A percentile compares a stretch with the other conserved stretches of the same genome.
Conservation (phyloP, 2,888 invertebrate genomes). For the Masnerella sp. region DNA sequence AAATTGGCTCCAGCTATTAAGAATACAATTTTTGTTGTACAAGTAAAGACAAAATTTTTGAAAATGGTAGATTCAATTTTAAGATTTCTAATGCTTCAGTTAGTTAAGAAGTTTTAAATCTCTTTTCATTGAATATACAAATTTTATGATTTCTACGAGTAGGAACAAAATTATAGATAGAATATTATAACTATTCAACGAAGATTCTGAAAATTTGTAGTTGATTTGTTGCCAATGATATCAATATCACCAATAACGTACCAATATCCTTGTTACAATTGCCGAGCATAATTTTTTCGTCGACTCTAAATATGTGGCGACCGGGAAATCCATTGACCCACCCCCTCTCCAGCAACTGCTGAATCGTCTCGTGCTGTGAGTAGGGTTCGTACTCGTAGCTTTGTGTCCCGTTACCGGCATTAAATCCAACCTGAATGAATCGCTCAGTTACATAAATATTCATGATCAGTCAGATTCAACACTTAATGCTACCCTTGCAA, state of each 20-base stretch:
- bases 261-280: slow-evolving; percentile 95
- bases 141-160: no score
- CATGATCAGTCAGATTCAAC: slow-evolving; percentile 2
- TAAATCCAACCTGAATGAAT: slow-evolving; percentile 90
- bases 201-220: no score
- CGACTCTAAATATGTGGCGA: slow-evolving; percentile 95
- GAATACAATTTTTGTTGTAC: neutral
- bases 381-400: slow-evolving; percentile 93
- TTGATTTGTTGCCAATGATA: no score
- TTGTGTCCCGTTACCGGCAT: slow-evolving; percentile 96
- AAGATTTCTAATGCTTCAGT: no score
- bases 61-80: no score
- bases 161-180: no score
- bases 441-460: slow-evolving; percentile 19
- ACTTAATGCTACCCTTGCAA: no score
- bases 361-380: slow-evolving; percentile 90
- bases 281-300: slow-evolving; percentile 95
- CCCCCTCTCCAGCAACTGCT: slow-evolving; percentile 90
- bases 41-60: no score
- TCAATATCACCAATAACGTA: slow-evolving; percentile 71
- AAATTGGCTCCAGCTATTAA: slow-evolving; percentile 87
- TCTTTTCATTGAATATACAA: neutral
- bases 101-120: slow-evolving; percentile 4
- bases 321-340: slow-evolving; percentile 93
- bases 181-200: neutral